Conservation (phyloP, 2,113 vertebrate species). For the Merops nubicus region DNA sequence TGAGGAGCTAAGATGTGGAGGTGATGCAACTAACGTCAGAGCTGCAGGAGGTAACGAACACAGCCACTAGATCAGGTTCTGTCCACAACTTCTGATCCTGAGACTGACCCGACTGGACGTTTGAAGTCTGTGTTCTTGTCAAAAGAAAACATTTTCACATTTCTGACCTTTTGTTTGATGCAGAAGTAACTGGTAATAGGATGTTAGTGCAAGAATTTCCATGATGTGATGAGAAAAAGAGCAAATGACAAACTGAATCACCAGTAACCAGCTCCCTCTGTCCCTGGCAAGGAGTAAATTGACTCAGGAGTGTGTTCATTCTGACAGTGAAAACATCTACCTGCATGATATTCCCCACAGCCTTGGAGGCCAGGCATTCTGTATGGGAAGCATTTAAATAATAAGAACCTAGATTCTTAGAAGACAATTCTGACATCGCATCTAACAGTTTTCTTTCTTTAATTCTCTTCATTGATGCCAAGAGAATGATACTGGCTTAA, state of each 20-base stretch:
- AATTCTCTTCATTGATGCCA: background rate
- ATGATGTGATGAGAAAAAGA: constrained; percentile 25
- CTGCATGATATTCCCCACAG: background rate
- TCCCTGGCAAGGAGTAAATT: constrained; percentile 15
- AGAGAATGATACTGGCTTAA: background rate
- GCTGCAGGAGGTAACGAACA: background rate
- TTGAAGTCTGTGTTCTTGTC: background rate
- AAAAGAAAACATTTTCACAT: background rate
- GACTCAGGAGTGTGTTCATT: constrained; percentile 14
- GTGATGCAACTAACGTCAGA: background rate
- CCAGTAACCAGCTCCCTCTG: background rate
- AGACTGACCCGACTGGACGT: background rate
- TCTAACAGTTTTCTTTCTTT: background rate
- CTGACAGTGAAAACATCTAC: background rate
- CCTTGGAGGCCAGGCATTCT: background rate
- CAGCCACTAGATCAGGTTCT: background rate
- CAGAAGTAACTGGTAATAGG: background rate
- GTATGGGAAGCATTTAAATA: background rate
- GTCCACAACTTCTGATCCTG: background rate
- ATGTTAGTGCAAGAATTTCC: background rate
- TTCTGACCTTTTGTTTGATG: constrained; percentile 5
- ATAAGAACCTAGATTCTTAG: background rate
- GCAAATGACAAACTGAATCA: constrained; percentile 49
- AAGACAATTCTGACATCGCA: background rate
- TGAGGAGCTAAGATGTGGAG: background rate